Evolutionary conservation across 1,140 invertebrate genomes (phyloP).

Genomic region (Zaprionus ghesquierei): DNA sequence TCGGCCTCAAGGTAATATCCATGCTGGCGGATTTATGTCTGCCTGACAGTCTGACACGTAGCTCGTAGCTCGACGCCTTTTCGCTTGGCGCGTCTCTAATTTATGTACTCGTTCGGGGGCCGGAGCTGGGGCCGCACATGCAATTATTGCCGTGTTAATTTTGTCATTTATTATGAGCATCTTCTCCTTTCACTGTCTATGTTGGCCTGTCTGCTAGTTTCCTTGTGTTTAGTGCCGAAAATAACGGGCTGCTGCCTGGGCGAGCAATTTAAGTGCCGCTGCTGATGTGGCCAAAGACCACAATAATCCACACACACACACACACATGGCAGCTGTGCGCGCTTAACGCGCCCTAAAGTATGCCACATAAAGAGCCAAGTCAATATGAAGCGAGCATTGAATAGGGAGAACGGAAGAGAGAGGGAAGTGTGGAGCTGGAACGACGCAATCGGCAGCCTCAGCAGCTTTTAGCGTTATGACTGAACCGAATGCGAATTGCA

Average conservation of each 20-base stretch:
- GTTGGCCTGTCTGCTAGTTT: conserved; percentile 49
- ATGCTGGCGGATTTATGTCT: conserved; percentile 66
- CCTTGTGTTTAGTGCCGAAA: conserved; percentile 71
- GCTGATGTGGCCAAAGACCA: conserved; percentile 21
- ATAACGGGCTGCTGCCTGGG: conserved; percentile 49
- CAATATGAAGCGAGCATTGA: conserved; percentile 47
- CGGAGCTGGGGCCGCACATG: conserved; percentile 7
- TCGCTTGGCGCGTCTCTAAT: conserved; percentile 35
- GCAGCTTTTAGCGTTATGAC: conserved; percentile 36
- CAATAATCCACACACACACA: conserved; percentile 34
- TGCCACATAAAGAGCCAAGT: conserved; percentile 67
- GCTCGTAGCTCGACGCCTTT: conserved; percentile 5
- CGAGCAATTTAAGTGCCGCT: conserved; percentile 51
- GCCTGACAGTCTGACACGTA: not conserved
- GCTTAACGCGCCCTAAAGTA: conserved; percentile 62
- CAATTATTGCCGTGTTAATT: conserved; percentile 77
- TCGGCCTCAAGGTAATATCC: conserved; percentile 61
- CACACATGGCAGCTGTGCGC: conserved; percentile 48
- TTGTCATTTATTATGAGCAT: conserved; percentile 75
- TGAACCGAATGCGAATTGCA: conserved; percentile 31
- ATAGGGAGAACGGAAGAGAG: not conserved
- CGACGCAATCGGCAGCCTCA: conserved; percentile 6
- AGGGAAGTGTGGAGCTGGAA: not conserved
- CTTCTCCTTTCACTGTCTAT: not conserved
- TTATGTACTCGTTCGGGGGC: conserved; percentile 57